Evolutionary conservation across 1,140 invertebrate species (phyloP), one percentile per base, ranked within the genome.

Genomic region (Atta texana): DNA sequence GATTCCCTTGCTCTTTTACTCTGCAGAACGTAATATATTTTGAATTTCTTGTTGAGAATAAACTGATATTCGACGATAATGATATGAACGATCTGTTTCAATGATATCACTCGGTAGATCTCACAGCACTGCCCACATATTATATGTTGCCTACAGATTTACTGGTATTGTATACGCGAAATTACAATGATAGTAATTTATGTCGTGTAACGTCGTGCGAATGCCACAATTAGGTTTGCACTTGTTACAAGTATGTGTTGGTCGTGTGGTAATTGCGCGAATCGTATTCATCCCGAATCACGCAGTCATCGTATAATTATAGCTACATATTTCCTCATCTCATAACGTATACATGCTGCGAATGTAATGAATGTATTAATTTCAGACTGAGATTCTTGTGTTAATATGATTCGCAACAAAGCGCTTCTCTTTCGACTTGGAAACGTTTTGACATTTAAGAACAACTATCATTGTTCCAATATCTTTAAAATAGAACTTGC

Each of bases 121-220:
- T 75, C 78, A 18, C 12, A 8, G 21, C 49, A 55, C 31, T 24
- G 24, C 18, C n/a, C 51, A 80, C 74, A 72, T 74, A 31, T 31
- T 31, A 88, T 72, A 63, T 64, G 31, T 24, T 71, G 14, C 57
- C 39, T 44, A 61, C 61, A 28, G 59, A 57, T 74, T 85, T 61
- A 14, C 49, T 63, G 53, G 24, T 44, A 66, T 31, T 34, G 69
- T 76, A 39, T 24, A 53, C 2, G 28, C 55, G 28, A 76, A 75
- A 81, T 88, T 49, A 86, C 87, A 89, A 89, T 57, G 64, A 6
- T 53, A 28, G 12, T 31, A 28, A 76, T 85, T 85, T 75, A 87
- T 77, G 64, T 85, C 44, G 66, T n/a, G 39, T 44, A 68, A 28
- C 7, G 16, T 53, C 49, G 34, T 16, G 51, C 51, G 49, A 31